Percentiles rank a stretch among this genome's conserved stretches.
These are phyloP conservation scores for Strix aluco DNA, from an alignment of 2,113 vertebrate species.

Conservation along the genomic window DNA sequence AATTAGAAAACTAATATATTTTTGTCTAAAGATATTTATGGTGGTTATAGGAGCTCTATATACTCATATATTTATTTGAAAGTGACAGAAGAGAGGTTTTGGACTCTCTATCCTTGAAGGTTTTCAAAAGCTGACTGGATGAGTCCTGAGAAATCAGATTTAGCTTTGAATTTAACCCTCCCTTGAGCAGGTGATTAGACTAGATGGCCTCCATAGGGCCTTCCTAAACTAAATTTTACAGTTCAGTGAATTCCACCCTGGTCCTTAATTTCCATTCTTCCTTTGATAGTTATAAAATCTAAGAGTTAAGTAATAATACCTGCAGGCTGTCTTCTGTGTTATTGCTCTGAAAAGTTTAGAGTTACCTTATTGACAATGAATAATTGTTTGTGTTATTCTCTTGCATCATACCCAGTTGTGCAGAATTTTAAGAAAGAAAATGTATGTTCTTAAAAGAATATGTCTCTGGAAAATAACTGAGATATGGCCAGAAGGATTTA, in stretches of 20 bases:
- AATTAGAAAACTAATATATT: not conserved
- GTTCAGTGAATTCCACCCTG: not conserved
- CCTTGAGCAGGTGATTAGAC: not conserved
- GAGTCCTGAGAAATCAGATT: not conserved
- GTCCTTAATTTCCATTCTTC: not conserved
- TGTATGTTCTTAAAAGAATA: too few species aligned
- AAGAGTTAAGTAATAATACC: not conserved
- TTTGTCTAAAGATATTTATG: not conserved
- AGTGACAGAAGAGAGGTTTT: not conserved
- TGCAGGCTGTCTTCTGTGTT: not conserved
- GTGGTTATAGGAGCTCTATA: not conserved
- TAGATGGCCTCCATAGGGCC: not conserved
- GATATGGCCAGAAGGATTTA: not conserved
- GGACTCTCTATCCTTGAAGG: not conserved
- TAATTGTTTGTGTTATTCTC: not conserved
- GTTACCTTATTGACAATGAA: not conserved
- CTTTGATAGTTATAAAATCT: not conserved
- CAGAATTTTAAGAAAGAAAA: not conserved
- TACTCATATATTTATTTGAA: not conserved
- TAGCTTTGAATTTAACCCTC: not conserved
- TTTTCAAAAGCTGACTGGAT: not conserved
- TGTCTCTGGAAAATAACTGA: not conserved
- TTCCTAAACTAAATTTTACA: not conserved
- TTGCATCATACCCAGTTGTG: rapidly evolving
- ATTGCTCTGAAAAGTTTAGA: not conserved